Conservation (phyloP, 35 echinoderm and acorn worm genomes). For the Ophiothrix spiculata region DNA sequence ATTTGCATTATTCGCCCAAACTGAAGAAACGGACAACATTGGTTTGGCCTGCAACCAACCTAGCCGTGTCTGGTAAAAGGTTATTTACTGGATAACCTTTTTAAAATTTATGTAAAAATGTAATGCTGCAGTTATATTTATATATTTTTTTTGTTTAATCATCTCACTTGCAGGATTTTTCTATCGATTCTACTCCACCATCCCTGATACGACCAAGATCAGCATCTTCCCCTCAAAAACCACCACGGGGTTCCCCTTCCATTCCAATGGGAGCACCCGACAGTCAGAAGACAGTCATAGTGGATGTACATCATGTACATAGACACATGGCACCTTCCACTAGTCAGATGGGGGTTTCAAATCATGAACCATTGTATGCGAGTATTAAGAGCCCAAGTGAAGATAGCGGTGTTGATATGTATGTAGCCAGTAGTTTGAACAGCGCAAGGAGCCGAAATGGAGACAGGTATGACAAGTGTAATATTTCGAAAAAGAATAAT, state of each 20-base stretch:
- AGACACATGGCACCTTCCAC: slow-evolving; percentile 62
- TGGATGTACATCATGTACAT: slow-evolving; percentile 89
- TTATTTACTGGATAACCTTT: too few relatives aligned
- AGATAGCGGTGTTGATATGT: slow-evolving; percentile 91
- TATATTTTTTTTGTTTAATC: too few relatives aligned
- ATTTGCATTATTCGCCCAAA: too few relatives aligned
- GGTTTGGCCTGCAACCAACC: too few relatives aligned
- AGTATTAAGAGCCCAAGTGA: slow-evolving; percentile 86
- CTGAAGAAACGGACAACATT: too few relatives aligned
- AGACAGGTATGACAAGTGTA: not conserved
- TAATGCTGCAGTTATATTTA: too few relatives aligned
- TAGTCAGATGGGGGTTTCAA: slow-evolving; percentile 28
- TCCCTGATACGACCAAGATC: slow-evolving; percentile 49
- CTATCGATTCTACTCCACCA: slow-evolving; percentile 59
- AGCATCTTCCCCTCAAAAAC: slow-evolving; percentile 24
- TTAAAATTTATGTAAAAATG: too few relatives aligned
- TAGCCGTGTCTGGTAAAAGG: too few relatives aligned
- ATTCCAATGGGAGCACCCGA: slow-evolving; percentile 18
- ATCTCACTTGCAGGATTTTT: slow-evolving; percentile 59
- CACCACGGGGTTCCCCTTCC: too few relatives aligned
- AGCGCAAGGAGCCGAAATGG: slow-evolving; percentile 14
- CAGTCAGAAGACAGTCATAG: slow-evolving; percentile 66
- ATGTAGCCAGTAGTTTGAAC: slow-evolving; percentile 17
- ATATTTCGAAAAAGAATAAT: too few relatives aligned
- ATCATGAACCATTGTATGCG: slow-evolving; percentile 60